Conservation (phyloP, 1,140 invertebrate genomes). For the Riptortus pedestris region DNA sequence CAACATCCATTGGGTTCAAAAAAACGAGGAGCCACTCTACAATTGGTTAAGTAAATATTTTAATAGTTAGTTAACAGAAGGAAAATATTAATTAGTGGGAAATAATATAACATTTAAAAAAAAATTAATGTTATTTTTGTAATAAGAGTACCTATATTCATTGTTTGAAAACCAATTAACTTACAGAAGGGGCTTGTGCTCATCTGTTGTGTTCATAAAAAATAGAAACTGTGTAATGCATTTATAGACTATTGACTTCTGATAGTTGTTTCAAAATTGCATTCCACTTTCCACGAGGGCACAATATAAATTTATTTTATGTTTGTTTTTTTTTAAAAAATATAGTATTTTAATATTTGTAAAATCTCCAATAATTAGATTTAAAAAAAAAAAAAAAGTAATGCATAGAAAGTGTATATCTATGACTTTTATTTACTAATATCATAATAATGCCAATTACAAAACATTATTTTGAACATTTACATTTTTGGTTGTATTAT, state of each 20-base stretch:
- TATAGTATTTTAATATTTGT: no score
- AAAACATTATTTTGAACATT: no score
- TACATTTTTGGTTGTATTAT: no score
- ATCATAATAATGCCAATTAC: no score
- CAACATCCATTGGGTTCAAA: constrained; percentile 64
- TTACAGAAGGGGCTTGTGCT: not conserved
- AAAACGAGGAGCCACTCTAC: constrained; percentile 50
- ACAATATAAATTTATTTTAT: no score
- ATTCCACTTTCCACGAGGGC: no score
- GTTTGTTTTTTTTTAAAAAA: no score
- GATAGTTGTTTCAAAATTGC: no score
- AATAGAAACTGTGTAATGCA: not conserved
- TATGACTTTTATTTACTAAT: no score
- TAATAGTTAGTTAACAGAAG: constrained; percentile 28
- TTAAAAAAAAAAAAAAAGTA: no score
- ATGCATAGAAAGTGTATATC: no score
- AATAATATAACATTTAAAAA: not conserved
- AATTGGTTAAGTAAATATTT: constrained; percentile 47
- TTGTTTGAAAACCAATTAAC: constrained; percentile 1
- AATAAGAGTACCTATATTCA: constrained; percentile 11
- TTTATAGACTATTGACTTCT: not conserved
- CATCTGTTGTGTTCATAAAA: not conserved
- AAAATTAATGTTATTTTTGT: constrained; percentile 23
- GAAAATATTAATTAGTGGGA: not conserved
- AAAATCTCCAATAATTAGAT: no score